Conservation (phyloP, 2,888 invertebrate genomes). For the Gibbula magus region DNA sequence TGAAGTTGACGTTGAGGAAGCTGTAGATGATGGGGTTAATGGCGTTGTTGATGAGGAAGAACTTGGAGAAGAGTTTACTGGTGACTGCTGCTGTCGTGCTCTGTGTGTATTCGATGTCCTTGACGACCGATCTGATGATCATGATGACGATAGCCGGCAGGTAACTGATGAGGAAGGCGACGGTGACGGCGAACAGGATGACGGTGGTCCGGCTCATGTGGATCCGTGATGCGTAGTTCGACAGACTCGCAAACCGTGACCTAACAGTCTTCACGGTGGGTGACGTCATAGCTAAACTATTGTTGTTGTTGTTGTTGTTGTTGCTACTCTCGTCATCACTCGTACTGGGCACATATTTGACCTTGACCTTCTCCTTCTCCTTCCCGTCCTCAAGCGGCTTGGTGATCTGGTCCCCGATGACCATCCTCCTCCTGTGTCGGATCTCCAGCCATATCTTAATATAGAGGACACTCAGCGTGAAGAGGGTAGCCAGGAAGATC, state of each 20-base stretch:
- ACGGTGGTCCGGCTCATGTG: slow-evolving; percentile 49
- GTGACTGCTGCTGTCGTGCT: slow-evolving; percentile 34
- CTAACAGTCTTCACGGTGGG: slow-evolving; percentile 28
- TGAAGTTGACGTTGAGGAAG: slow-evolving; percentile 52
- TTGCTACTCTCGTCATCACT: slow-evolving; percentile 49
- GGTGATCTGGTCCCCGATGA: slow-evolving; percentile 41
- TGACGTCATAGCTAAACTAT: neutral
- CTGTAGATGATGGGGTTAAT: slow-evolving; percentile 57
- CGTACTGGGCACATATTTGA: slow-evolving; percentile 51
- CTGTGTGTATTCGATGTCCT: slow-evolving; percentile 38
- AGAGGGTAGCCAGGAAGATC: slow-evolving; percentile 53
- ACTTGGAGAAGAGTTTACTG: slow-evolving; percentile 49
- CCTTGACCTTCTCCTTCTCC: slow-evolving; percentile 30
- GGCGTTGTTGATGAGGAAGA: slow-evolving; percentile 52
- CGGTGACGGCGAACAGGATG: slow-evolving; percentile 51
- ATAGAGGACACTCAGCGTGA: slow-evolving; percentile 57
- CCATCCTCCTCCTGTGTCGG: slow-evolving; percentile 38
- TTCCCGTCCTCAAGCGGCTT: slow-evolving; percentile 34
- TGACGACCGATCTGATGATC: slow-evolving; percentile 38
- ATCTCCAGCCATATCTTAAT: slow-evolving; percentile 49
- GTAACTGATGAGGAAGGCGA: slow-evolving; percentile 50
- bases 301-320: slow-evolving; percentile 9
- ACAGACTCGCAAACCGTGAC: slow-evolving; percentile 38
- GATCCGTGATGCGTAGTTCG: slow-evolving; percentile 39
- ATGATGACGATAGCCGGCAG: slow-evolving; percentile 47